Evolutionary conservation across 92 coral and sea anemone species (phyloP).

Genomic region (Porites divaricata): DNA sequence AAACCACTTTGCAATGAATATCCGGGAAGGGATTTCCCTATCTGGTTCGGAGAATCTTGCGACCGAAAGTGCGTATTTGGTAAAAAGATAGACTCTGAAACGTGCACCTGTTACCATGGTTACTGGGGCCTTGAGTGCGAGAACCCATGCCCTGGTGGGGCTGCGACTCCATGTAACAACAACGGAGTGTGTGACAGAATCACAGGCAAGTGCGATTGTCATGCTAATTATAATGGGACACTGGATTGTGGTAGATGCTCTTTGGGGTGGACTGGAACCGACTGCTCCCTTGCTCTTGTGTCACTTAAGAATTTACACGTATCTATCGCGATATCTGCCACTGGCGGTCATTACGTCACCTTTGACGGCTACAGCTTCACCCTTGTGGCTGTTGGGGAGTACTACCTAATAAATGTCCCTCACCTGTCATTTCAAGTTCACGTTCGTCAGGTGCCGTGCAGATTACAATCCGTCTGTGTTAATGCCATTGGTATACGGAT

Average conservation of each 20-base stretch:
- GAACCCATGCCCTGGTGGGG: conserved; percentile 88
- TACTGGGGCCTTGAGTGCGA: conserved; percentile 93
- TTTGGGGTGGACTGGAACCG: conserved; percentile 82
- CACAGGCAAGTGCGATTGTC: conserved; percentile 80
- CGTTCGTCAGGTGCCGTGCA: conserved; percentile 92
- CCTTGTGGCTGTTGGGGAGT: conserved; percentile 83
- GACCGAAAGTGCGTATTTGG: conserved; percentile 74
- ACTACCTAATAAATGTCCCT: conserved; percentile 60
- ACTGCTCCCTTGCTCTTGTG: conserved; percentile 86
- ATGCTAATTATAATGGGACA: conserved; percentile 84
- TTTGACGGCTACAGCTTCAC: conserved; percentile 94
- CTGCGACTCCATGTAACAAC: conserved; percentile 84
- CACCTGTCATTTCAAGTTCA: conserved; percentile 68
- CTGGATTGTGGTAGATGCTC: conserved; percentile 81
- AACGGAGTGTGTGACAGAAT: conserved; percentile 78
- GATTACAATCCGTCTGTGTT: conserved; percentile 79
- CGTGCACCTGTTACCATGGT: conserved; percentile 85
- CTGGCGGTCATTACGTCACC: conserved; percentile 84
- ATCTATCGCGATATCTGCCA: conserved; percentile 71
- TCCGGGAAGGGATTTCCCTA: conserved; percentile 81
- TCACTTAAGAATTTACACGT: conserved; percentile 38
- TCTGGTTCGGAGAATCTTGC: conserved; percentile 88
- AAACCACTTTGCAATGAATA: conserved; percentile 85
- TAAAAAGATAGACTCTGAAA: conserved; percentile 34
- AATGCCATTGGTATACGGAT: conserved; percentile 83